Evolutionary conservation across 2,797 vertebrate genomes (phyloP).

Genomic region (Acridotheres tristis): DNA sequence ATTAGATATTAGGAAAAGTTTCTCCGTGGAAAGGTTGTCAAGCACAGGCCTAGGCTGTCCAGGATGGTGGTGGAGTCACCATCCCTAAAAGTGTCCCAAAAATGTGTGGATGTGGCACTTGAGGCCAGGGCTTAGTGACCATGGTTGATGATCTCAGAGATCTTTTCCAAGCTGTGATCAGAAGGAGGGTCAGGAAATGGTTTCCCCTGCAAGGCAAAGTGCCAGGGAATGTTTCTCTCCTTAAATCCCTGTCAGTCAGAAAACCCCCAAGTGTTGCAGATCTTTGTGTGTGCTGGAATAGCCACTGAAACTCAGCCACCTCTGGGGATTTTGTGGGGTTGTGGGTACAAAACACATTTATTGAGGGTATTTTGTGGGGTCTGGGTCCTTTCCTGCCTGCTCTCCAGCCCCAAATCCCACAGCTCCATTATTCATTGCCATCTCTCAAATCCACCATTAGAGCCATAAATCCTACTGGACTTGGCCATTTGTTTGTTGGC

Average conservation of each 20-base stretch:
- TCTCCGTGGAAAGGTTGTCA: not conserved
- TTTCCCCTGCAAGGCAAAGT: not conserved
- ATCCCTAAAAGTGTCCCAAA: not conserved
- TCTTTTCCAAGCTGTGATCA: not conserved
- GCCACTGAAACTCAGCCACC: not conserved
- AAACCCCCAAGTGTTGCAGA: not conserved
- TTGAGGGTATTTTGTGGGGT: rapidly evolving
- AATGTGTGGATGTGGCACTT: not conserved
- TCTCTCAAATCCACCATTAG: constrained; percentile 3
- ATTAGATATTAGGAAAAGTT: not conserved
- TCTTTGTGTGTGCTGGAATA: not conserved
- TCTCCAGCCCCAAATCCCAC: not conserved
- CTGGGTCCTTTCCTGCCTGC: not conserved
- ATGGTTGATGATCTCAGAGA: rapidly evolving
- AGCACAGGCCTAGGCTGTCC: not conserved
- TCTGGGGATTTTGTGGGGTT: not conserved
- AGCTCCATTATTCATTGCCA: not conserved
- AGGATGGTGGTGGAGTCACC: not conserved
- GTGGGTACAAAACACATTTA: not conserved
- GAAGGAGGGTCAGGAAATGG: not conserved
- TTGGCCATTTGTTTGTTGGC: not conserved
- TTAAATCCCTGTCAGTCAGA: not conserved
- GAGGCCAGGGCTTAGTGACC: not conserved
- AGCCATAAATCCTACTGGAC: not conserved
- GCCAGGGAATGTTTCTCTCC: not conserved